These are phyloP conservation scores for Ommatoiulus sabulosus DNA, from an alignment of 2,888 invertebrate genomes.

Conservation along the genomic window DNA sequence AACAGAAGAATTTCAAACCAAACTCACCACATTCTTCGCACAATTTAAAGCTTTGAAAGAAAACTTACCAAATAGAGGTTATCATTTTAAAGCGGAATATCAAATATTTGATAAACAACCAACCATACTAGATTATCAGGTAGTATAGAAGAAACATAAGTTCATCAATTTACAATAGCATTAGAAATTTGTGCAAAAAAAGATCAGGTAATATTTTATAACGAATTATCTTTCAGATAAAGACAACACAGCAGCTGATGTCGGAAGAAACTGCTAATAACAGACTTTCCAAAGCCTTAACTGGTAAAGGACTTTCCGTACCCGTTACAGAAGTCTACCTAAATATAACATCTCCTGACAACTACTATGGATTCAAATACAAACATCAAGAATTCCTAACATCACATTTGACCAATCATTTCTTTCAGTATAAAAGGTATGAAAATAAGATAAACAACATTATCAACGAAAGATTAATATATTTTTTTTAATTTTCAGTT, in stretches of 20 bases:
- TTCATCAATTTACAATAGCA: not conserved
- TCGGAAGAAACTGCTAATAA: not conserved
- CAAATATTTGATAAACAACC: not conserved
- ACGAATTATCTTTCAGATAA: not conserved
- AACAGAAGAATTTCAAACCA: constrained; percentile 12
- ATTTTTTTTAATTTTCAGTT: not conserved
- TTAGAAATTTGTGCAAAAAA: not conserved
- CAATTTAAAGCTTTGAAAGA: not conserved
- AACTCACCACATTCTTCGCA: not conserved
- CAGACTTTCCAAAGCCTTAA: not conserved
- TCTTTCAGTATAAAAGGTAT: constrained; percentile 1
- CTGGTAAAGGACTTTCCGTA: not conserved
- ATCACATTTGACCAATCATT: not conserved
- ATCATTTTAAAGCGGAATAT: constrained; percentile 13
- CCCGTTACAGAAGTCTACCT: not conserved
- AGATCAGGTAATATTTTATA: not conserved
- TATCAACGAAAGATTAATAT: not conserved
- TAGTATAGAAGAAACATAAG: not conserved
- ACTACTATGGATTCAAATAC: not conserved
- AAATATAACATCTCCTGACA: not conserved
- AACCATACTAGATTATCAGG: constrained; percentile 12
- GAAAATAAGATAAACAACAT: not conserved
- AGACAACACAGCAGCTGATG: not conserved
- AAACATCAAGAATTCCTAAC: not conserved
- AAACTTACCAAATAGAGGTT: not conserved